Conservation (phyloP, 1,140 invertebrate species). For the Schmidtea mediterranea region DNA sequence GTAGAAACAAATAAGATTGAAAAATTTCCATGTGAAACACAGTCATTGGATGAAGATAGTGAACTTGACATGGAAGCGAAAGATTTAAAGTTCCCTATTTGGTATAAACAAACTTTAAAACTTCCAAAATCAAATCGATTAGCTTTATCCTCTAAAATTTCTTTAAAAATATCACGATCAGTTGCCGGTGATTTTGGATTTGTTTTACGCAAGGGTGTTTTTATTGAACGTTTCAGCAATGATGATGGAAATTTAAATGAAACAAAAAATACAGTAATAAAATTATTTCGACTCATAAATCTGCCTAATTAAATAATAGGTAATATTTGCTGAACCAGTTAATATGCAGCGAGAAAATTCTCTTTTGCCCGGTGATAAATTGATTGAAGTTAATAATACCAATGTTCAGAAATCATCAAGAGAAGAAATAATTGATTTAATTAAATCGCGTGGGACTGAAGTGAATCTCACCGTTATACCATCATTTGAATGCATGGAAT, state of each 20-base stretch:
- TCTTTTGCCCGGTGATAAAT: slow-evolving; percentile 59
- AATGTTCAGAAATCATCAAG: slow-evolving; percentile 52
- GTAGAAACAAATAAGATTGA: no score
- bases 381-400: slow-evolving; percentile 62
- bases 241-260: slow-evolving; percentile 11
- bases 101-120: no score
- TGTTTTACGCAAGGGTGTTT: slow-evolving; percentile 42
- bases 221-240: slow-evolving; percentile 22
- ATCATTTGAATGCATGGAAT: slow-evolving; percentile 39
- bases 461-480: slow-evolving; percentile 51
- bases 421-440: slow-evolving; percentile 72
- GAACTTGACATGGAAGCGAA: no score
- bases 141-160: no score
- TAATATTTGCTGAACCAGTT: slow-evolving; percentile 70
- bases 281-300: no score
- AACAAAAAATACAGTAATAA: slow-evolving; percentile 18
- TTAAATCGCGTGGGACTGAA: slow-evolving; percentile 49
- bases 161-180: no score
- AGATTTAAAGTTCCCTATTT: no score
- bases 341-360: slow-evolving; percentile 39
- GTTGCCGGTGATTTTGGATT: slow-evolving; percentile 66
- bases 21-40: no score
- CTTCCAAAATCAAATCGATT: no score
- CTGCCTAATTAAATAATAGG: slow-evolving; percentile 30
- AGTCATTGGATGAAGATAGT: no score